These are phyloP conservation scores for Helostoma temminkii DNA, from an alignment of 2,797 vertebrate genomes.

Conservation along the genomic window DNA sequence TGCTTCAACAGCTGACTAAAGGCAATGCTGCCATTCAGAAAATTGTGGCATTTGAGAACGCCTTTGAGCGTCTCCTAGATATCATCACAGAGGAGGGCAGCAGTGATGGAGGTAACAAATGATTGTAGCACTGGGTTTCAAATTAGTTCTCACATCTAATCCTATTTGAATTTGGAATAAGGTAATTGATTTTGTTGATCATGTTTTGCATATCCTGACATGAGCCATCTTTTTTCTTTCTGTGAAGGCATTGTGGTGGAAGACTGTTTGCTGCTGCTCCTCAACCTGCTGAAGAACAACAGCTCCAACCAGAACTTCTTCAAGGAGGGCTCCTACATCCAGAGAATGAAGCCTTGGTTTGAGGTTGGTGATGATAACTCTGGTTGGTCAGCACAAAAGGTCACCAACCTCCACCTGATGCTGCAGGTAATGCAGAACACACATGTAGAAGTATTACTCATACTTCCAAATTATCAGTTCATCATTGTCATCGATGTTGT, in stretches of 20 bases:
- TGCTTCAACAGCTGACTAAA: slow-evolving; percentile 97
- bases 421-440: slow-evolving; percentile 87
- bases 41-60: slow-evolving; percentile 98
- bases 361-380: slow-evolving; percentile 97
- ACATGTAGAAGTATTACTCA: neutral
- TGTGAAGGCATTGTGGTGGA: slow-evolving; percentile 96
- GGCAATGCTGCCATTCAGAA: slow-evolving; percentile 98
- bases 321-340: slow-evolving; percentile 98
- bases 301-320: slow-evolving; percentile 99
- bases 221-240: neutral
- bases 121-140: neutral
- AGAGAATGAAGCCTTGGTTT: slow-evolving; percentile 99
- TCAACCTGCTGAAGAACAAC: slow-evolving; percentile 96
- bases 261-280: slow-evolving; percentile 94
- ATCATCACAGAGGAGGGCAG: slow-evolving; percentile 97
- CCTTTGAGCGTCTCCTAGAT: slow-evolving; percentile 96
- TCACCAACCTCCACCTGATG: slow-evolving; percentile 98
- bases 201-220: slow-evolving; percentile 1
- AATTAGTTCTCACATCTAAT: neutral
- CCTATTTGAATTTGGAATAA: neutral
- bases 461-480: neutral
- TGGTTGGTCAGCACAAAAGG: slow-evolving; percentile 99
- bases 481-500: neutral
- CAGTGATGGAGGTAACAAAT: slow-evolving; percentile 93
- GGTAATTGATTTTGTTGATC: neutral